Percentiles rank a stretch among this genome's conserved stretches.
These are phyloP conservation scores for Bombylius major DNA, from an alignment of 2,888 invertebrate species.

Conservation along the genomic window DNA sequence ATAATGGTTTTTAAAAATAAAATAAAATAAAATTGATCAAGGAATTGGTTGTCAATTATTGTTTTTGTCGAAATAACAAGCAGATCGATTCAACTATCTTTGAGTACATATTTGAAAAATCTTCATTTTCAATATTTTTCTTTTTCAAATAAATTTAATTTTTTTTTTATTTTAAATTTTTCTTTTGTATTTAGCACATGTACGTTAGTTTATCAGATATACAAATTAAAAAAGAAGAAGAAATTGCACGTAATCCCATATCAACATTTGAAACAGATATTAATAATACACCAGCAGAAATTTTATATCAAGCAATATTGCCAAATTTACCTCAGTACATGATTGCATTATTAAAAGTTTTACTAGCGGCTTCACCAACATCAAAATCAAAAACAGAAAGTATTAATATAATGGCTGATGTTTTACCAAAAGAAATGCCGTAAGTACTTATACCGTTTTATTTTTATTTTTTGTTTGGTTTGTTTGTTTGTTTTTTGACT, in stretches of 20 bases:
- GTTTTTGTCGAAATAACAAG: no score
- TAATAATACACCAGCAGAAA: constrained; percentile 71
- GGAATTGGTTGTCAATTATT: no score
- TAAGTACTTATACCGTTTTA: constrained; percentile 32
- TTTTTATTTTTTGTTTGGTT: no score
- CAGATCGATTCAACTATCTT: background rate
- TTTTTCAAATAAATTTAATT: background rate
- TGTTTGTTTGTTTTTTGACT: no score
- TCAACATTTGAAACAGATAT: constrained; percentile 71
- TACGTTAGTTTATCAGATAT: constrained; percentile 87
- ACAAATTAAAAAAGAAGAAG: constrained; percentile 83
- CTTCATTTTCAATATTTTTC: background rate
- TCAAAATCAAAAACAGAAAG: constrained; percentile 97
- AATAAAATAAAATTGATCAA: no score
- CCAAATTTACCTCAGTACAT: constrained; percentile 95
- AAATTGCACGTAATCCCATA: constrained; percentile 80
- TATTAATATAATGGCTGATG: constrained; percentile 95
- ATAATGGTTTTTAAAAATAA: no score
- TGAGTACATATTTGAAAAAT: background rate
- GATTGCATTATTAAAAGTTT: constrained; percentile 91
- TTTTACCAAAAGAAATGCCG: constrained; percentile 96
- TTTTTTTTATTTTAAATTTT: constrained; percentile 2
- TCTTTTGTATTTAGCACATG: constrained; percentile 53
- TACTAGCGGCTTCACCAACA: constrained; percentile 96
- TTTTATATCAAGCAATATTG: constrained; percentile 85